Percentiles rank a stretch among this genome's conserved stretches.
phyloP scores from a whole-genome alignment of 2,888 invertebrate genomes.

The Aphodius sticticus region DNA sequence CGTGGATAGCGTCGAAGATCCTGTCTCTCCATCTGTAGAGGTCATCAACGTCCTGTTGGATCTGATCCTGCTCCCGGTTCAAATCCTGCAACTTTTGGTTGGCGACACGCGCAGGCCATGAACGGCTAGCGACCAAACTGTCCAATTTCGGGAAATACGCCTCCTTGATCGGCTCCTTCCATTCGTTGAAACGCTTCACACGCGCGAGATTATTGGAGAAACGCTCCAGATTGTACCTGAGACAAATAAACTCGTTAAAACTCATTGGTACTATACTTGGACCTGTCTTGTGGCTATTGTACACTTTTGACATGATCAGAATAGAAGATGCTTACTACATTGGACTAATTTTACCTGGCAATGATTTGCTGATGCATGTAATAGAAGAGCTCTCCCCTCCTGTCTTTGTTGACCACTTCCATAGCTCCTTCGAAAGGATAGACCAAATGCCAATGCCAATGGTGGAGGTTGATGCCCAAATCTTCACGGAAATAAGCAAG shows the following conservation, averaged over 20 bases:
- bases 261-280: neutral
- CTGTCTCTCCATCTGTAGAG: conserved; percentile 80
- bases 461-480: conserved; percentile 84
- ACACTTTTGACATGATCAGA: too few relatives aligned
- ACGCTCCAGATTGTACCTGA: conserved; percentile 79
- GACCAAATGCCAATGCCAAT: conserved; percentile 93
- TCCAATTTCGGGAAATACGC: conserved; percentile 88
- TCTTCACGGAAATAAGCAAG: conserved; percentile 88
- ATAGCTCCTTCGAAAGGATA: conserved; percentile 76
- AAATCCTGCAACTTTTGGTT: conserved; percentile 67
- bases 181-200: conserved; percentile 70
- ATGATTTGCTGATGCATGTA: conserved; percentile 80
- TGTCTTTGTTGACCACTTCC: conserved; percentile 75
- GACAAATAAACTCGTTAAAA: conserved; percentile 26
- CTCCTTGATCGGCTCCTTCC: conserved; percentile 74
- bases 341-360: too few relatives aligned
- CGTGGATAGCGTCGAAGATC: conserved; percentile 75
- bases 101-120: conserved; percentile 77
- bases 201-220: conserved; percentile 74
- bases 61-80: conserved; percentile 72
- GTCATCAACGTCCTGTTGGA: conserved; percentile 73
- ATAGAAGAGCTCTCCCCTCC: conserved; percentile 81
- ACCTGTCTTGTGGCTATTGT: too few relatives aligned
- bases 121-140: conserved; percentile 76
- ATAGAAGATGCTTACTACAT: conserved; percentile 29